A percentile compares a stretch with the other conserved stretches of the same genome.
These are phyloP conservation scores for Petrophora chlorosata DNA, from an alignment of 2,888 invertebrate genomes.

Conservation along the genomic window DNA sequence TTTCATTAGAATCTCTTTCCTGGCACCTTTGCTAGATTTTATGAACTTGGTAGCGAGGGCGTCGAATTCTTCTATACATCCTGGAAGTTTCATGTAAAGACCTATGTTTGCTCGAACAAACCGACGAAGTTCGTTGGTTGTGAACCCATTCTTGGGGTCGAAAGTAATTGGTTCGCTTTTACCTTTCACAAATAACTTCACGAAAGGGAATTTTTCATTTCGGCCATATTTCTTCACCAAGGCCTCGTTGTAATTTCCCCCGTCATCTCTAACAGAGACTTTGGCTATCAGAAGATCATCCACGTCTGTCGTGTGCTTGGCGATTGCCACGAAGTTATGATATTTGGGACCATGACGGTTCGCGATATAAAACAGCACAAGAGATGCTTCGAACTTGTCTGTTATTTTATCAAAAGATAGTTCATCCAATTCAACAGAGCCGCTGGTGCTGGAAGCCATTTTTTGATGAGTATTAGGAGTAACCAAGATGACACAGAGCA, in stretches of 20 bases:
- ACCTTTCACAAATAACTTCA: slow-evolving; percentile 87
- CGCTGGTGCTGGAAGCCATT: slow-evolving; percentile 85
- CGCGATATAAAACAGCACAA: slow-evolving; percentile 97
- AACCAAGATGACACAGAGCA: slow-evolving; percentile 49
- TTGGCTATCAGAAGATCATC: slow-evolving; percentile 91
- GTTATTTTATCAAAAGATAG: slow-evolving; percentile 93
- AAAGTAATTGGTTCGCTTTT: slow-evolving; percentile 85
- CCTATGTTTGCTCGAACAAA: slow-evolving; percentile 88
- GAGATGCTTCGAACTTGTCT: slow-evolving; percentile 89
- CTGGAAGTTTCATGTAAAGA: slow-evolving; percentile 93
- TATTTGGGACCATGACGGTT: slow-evolving; percentile 98
- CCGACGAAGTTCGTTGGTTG: slow-evolving; percentile 86
- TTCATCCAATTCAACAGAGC: slow-evolving; percentile 91
- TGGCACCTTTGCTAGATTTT: slow-evolving; percentile 74
- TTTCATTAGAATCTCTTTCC: slow-evolving; percentile 74
- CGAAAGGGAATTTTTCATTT: slow-evolving; percentile 92
- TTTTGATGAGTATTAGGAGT: slow-evolving; percentile 58
- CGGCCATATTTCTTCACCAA: slow-evolving; percentile 90
- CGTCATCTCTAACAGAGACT: slow-evolving; percentile 97
- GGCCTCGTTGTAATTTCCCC: slow-evolving; percentile 94
- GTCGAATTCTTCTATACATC: slow-evolving; percentile 93
- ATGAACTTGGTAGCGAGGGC: slow-evolving; percentile 90
- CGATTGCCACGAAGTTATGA: slow-evolving; percentile 92
- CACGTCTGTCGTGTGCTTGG: slow-evolving; percentile 87
- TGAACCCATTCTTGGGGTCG: slow-evolving; percentile 81